These are phyloP conservation scores for Tenthredo notha DNA, from an alignment of 2,888 invertebrate species.

Conservation along the genomic window DNA sequence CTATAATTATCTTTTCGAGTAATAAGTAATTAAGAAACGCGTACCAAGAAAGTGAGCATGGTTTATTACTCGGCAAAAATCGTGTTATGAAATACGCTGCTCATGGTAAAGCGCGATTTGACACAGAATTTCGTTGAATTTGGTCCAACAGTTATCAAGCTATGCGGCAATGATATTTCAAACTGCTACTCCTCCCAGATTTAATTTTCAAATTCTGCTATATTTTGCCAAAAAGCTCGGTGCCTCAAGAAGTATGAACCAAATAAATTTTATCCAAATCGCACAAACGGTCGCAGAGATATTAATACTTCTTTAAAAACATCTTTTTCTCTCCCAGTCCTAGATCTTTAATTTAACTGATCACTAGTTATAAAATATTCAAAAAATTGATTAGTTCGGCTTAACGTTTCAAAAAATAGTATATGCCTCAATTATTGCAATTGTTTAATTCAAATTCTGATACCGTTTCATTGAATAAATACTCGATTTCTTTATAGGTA, in stretches of 20 bases:
- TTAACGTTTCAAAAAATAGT: too few relatives aligned
- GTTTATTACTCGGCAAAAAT: background rate
- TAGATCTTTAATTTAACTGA: background rate
- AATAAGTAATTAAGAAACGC: background rate
- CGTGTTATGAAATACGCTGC: background rate
- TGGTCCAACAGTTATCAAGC: background rate
- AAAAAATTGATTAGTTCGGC: background rate
- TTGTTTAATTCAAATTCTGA: background rate
- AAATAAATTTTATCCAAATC: background rate
- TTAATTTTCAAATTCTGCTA: background rate
- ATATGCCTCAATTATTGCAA: background rate
- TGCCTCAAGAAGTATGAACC: background rate
- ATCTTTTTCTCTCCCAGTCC: background rate
- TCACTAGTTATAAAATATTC: background rate
- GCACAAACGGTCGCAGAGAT: background rate
- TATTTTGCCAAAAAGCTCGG: background rate
- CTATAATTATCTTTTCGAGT: background rate
- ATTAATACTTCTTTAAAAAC: background rate
- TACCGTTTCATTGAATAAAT: background rate
- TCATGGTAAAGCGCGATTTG: background rate
- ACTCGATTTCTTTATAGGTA: background rate
- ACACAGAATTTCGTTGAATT: background rate
- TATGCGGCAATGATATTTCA: background rate
- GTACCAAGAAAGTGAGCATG: background rate
- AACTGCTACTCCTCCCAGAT: background rate